Evolutionary conservation across 2,113 vertebrate genomes (phyloP).

Genomic region (Cepphus grylle): DNA sequence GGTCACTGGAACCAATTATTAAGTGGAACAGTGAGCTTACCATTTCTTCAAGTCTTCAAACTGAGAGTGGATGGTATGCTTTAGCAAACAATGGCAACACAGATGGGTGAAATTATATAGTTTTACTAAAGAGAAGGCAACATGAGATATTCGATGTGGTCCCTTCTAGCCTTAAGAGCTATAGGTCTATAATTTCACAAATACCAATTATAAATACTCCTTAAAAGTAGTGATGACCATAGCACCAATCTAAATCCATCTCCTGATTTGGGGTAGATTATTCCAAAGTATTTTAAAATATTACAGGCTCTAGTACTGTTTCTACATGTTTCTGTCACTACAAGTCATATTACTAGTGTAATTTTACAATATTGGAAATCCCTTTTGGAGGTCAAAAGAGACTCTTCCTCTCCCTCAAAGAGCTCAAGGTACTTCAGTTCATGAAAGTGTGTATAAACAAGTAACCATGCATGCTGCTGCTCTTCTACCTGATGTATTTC

Average conservation of each 20-base stretch:
- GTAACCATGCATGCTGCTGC: neutral
- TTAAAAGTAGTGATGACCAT: neutral
- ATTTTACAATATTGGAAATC: neutral
- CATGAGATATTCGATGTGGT: neutral
- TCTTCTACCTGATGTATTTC: neutral
- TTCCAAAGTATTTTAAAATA: neutral
- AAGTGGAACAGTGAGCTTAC: neutral
- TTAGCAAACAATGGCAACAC: neutral
- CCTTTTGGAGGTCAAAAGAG: neutral
- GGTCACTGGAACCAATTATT: neutral
- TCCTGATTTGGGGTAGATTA: neutral
- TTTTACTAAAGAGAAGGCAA: neutral
- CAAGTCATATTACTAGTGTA: neutral
- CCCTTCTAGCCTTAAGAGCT: neutral
- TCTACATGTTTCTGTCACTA: neutral
- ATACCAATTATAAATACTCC: neutral
- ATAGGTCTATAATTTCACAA: neutral
- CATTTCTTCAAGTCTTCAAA: neutral
- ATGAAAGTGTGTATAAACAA: neutral
- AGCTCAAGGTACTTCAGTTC: neutral
- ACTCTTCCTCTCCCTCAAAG: neutral
- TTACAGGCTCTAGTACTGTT: neutral
- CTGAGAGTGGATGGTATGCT: neutral
- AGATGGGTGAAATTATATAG: neutral
- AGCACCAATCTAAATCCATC: neutral